Evolutionary conservation across 2,888 invertebrate genomes (phyloP), one percentile per base, ranked within the genome.

Genomic region (Blera fallax): DNA sequence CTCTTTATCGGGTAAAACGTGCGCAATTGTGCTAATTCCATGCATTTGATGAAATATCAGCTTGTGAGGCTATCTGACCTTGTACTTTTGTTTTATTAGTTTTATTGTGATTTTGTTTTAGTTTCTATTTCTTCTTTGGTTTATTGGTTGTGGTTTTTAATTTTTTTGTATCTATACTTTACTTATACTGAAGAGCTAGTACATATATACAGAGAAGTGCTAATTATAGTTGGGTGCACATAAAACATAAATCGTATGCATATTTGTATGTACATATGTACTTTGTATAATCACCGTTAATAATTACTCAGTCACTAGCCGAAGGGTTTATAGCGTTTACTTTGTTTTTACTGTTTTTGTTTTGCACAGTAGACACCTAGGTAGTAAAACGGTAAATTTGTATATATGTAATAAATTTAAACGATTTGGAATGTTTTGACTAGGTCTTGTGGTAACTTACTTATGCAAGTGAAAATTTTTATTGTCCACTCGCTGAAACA

Each of bases 11-110:
- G 16, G 52, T 48, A 29, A 78, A 79, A 83, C 83, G 72, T 83
- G 82, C 52, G 50, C 73, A 73, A 83, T 73, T 78, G 82, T 50
- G 52, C 43, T 78, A 52, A 62, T 79, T 79, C 67, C 45, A 79
- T 79, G 79, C 65, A 79, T 73, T 83, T 79, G 78, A 67, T 73
- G 73, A 83, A 79, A 62, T 83, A 72, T 60, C 60, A 56, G 54
- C 52, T 62, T 62, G 60, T 45, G 77, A 34, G 69, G 65, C 70
- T 58, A 54, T 73, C 67, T 73, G 83, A 83, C 83, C 83, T 83
- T 83, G 73, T 62, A 60, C 43, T 74, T 70, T 73, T 67, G 56
- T 67, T 77, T 79, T 65, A 72, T 78, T 83, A 50, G 72, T 64
- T 37, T 54, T 62, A 43, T 54, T 72, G 45, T 72, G 40, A 64